Percentiles rank a stretch among this genome's conserved stretches.
These are phyloP conservation scores for Heteromormyrus szaboi DNA, from an alignment of 2,797 vertebrate species.

Conservation along the genomic window DNA sequence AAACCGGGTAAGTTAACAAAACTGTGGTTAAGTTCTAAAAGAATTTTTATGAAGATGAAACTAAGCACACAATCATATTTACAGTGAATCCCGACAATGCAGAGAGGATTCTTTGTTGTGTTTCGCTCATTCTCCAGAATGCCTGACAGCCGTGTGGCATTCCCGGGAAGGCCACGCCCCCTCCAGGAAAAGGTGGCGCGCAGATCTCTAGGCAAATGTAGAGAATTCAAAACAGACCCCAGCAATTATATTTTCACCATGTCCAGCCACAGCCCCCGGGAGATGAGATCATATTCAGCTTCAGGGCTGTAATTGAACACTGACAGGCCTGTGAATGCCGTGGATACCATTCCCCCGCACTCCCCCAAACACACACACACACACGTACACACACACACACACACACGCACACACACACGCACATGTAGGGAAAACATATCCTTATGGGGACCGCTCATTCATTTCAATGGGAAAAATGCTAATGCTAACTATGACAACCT, in stretches of 20 bases:
- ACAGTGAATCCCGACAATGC: neutral
- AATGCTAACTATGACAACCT: too few species aligned
- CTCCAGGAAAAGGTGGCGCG: neutral
- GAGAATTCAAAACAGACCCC: slow-evolving; percentile 10
- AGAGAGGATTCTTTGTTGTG: neutral
- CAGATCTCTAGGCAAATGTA: neutral
- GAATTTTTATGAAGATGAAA: neutral
- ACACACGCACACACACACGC: too few species aligned
- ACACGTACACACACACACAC: too few species aligned
- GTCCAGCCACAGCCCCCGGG: neutral
- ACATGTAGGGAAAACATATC: too few species aligned
- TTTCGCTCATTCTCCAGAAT: neutral
- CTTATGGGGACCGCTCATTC: too few species aligned
- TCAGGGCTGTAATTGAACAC: neutral
- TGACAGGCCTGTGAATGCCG: slow-evolving; percentile 34
- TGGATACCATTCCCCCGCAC: slow-evolving; percentile 35
- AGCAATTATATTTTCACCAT: neutral
- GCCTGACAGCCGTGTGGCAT: neutral
- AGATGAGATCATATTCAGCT: slow-evolving; percentile 1
- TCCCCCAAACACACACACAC: neutral
- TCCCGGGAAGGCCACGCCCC: neutral
- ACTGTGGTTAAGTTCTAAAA: neutral
- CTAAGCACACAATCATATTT: neutral
- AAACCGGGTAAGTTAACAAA: neutral
- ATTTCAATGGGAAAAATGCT: too few species aligned